Evolutionary conservation across 2,113 vertebrate species (phyloP).

Genomic region (Telmatochromis sp.): DNA sequence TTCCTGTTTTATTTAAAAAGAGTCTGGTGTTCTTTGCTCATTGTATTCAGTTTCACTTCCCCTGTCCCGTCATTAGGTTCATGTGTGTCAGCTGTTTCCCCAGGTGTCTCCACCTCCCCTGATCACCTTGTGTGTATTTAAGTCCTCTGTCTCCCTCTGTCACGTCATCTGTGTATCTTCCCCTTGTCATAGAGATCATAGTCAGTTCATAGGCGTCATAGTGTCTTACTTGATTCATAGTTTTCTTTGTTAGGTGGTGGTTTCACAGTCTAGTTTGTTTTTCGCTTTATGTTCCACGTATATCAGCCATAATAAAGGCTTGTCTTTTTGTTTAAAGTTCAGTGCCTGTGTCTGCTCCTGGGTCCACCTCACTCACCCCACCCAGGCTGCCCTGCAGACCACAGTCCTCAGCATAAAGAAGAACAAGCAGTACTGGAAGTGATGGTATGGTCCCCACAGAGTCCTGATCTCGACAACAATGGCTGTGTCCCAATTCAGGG

Average conservation of each 20-base stretch:
- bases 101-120: rapidly evolving
- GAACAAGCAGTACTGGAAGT: background rate
- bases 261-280: background rate
- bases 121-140: background rate
- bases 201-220: background rate
- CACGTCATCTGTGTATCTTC: rapidly evolving
- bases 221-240: no score
- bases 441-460: background rate
- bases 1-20: background rate
- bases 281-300: background rate
- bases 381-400: background rate
- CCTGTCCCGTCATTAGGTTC: background rate
- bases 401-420: background rate
- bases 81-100: background rate
- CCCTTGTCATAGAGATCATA: background rate
- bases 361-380: background rate
- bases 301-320: background rate
- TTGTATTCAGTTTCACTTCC: background rate
- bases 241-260: background rate
- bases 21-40: background rate
- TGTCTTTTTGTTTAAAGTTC: background rate
- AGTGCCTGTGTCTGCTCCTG: background rate
- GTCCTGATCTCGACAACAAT: background rate
- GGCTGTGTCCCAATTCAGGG: no score
- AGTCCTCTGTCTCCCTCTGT: background rate